Base-by-base conservation (phyloP, 2,797 vertebrate species). In the Acrocephalus scirpaceus region DNA sequence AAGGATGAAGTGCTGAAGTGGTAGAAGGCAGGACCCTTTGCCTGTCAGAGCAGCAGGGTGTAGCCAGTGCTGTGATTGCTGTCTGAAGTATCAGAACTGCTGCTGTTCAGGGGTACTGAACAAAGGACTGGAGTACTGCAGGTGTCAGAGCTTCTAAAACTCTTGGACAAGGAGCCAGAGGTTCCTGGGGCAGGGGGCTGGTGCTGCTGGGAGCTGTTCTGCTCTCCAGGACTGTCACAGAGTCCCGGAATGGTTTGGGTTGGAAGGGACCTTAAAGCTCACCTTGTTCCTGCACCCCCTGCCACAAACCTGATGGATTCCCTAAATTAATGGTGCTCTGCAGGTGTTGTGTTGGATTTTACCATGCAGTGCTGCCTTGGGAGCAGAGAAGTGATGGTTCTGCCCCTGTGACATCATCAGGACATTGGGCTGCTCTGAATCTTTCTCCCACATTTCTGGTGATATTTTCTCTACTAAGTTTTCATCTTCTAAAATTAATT, bases 101-200 rank as follows among this genome's bases (percentile, higher is more conserved):
- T 90, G 64, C 42, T 51, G 61, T 29, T 50, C 75, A 11, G 71
- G 2, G 50, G 4, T 34, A 1, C 58, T 54, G 64, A 36, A 5
- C 54, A 36, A 22, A 42, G 69, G 34, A 0, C 2, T 26, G 77
- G 54, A 45, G 7, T 5, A 3, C 30, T 12, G 11, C 11, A 13
- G 18, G 5, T 26, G 40, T 2, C 13, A 0, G 6, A 7, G 4
- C 47, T 32, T 8, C 23, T 54, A 1, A 38, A 32, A 5, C 26
- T 19, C 4, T 1, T 5, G 65, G n/a, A 8, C 21, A 9, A 30
- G 60, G 60, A 61, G 13, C 36, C 74, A n/a, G 60, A 11, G 38
- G 44, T 26, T 67, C 53, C 69, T 72, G 58, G 47, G 42, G 20
- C 6, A 2, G 32, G 21, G 36, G 32, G 32, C 16, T 4, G 9